Evolutionary conservation across 2,113 vertebrate genomes (phyloP), one percentile per base, ranked within the genome.

Genomic region (Melanocharis versteri): DNA sequence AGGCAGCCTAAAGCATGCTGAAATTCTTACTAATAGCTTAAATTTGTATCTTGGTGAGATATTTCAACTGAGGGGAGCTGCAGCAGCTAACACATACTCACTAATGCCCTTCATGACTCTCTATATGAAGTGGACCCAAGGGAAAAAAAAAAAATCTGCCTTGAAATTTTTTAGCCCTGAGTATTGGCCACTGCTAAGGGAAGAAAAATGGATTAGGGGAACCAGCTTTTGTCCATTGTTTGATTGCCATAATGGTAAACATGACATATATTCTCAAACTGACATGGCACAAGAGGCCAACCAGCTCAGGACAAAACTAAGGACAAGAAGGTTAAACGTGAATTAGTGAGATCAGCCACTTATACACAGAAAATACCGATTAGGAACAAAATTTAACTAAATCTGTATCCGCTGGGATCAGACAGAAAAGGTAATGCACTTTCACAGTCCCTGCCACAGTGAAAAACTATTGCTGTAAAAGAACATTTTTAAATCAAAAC

Each of bases 281-380:
- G 53, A 77, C 45, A 22, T 9, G n/a, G 60, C 77, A 53, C 2
- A 2, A 95, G 65, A 89, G 91, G 53, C 56, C 89, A 90, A 8
- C 3, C 0, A 53, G 72, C 37, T 87, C 39, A n/a, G 76, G 33
- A 90, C 53, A 90, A 93, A 95, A 83, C 48, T 57, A 75, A 68
- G 71, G 58, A 95, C 5, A 2, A 37, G 33, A 69, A 90, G 65
- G 84, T 89, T 94, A 92, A 93, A 81, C 0, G 2, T 51, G 76
- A 95, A 65, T 91, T 90, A 90, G 64, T 24, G 50, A 95, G 71
- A 89, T 80, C 83, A 90, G 77, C 42, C 76, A 72, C 72, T 87
- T 68, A 33, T 0, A 37, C 5, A 28, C 2, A 72, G 72, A 62
- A 93, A 90, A 87, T 17, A 50, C 30, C 1, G 11, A 30, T 19